A percentile compares a stretch with the other conserved stretches of the same genome.
Conservation (phyloP, 2,888 invertebrate species). For the Cecidostiba fungosa region DNA sequence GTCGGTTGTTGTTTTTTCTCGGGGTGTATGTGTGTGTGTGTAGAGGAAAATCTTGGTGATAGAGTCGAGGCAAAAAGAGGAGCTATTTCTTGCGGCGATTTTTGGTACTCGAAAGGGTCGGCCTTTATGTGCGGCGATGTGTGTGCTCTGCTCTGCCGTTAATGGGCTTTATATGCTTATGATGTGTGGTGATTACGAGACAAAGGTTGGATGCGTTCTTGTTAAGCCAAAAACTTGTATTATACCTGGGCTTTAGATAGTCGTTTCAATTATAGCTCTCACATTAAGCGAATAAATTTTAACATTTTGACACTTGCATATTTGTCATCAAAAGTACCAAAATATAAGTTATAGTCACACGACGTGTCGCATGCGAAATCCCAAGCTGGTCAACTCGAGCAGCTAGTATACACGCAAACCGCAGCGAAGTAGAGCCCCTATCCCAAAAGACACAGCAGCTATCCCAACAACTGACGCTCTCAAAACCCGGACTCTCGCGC, state of each 20-base stretch:
- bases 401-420: neutral
- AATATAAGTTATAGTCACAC: too few relatives aligned
- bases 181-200: conserved; percentile 51
- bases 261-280: neutral
- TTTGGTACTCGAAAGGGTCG: conserved; percentile 44
- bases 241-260: neutral
- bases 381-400: neutral
- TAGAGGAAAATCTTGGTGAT: neutral
- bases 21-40: neutral
- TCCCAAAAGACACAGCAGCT: too few relatives aligned
- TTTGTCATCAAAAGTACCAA: too few relatives aligned
- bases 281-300: too few relatives aligned
- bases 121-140: conserved; percentile 2
- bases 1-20: neutral
- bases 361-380: too few relatives aligned
- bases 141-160: conserved; percentile 56
- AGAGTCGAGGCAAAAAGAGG: conserved; percentile 24
- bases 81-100: conserved; percentile 40
- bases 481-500: conserved; percentile 69
- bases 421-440: neutral
- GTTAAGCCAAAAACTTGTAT: neutral
- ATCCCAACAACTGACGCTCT: neutral
- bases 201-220: conserved; percentile 29
- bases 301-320: too few relatives aligned
- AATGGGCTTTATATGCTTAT: conserved; percentile 56